Base-by-base conservation (phyloP, 2,113 vertebrate species). In the Oreochromis tanganicae region DNA sequence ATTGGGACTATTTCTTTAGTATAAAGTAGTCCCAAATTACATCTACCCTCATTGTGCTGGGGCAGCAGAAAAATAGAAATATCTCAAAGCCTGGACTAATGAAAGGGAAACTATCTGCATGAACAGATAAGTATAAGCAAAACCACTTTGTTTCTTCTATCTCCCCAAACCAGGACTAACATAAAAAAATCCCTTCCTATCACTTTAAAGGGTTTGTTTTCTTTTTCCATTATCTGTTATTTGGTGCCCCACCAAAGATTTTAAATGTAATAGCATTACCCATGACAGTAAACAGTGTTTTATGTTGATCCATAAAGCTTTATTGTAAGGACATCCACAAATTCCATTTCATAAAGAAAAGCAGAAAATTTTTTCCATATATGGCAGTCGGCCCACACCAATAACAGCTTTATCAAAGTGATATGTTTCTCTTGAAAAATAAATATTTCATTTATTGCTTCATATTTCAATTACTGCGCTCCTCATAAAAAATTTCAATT, bases 401-500 rank as follows among this genome's bases (percentile, higher is more conserved):
- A 84, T 80, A 94, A 82, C 85, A 88, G 57, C 79, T 36, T 54
- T 83, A 85, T 92, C 81, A 85, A 79, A 50, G 61, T 87, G 85
- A 90, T 88, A 68, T 66, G 87, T 88, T 87, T 91, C 84, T 29
- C 29, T 88, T 55, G 43, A 73, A 89, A 80, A 88, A 85, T 71
- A 88, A 92, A 88, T 89, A 84, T 88, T 88, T 90, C 83, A 93
- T 95, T 88, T 89, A 88, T 87, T 84, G 89, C 88, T 90, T 90
- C 86, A 78, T 89, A 88, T 91, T 93, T 94, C 83, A 91, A 92
- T 93, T 85, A 85, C 86, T 66, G 61, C 83, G 17, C 29, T 59
- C 12, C 79, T 83, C 88, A 81, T 88, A 91, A 88, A 93, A 84
- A 87, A 89, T 85, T 94, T 95, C 87, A 91, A 96, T 96, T 93